phyloP scores from a whole-genome alignment of 2,113 vertebrate genomes.

The Phalacrocorax carbo region DNA sequence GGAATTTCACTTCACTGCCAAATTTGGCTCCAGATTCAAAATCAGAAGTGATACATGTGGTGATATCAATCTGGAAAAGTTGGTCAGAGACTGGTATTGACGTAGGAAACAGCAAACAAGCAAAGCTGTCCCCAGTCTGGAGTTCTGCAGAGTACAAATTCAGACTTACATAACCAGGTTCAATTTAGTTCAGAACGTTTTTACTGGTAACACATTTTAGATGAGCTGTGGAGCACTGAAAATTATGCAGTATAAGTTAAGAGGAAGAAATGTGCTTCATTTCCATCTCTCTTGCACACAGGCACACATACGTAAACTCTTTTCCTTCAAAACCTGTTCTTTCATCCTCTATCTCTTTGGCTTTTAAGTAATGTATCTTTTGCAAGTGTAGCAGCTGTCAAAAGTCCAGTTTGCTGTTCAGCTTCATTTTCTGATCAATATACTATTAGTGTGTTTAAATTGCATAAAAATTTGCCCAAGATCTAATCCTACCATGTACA shows the following conservation, averaged over 20 bases:
- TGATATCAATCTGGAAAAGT: not conserved
- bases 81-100: not conserved
- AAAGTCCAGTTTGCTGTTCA: not conserved
- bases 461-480: not conserved
- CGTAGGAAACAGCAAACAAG: not conserved
- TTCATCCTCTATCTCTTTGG: not conserved
- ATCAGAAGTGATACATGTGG: not conserved
- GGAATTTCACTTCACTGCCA: not conserved
- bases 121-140: not conserved
- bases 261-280: not conserved
- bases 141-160: not conserved
- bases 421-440: not conserved
- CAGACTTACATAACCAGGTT: not conserved
- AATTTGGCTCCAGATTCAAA: not conserved
- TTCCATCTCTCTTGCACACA: not conserved
- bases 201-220: slow-evolving; percentile 7
- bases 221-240: slow-evolving; percentile 10
- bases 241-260: not conserved
- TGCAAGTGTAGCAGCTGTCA: not conserved
- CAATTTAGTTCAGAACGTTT: slow-evolving; percentile 10
- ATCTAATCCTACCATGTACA: not conserved
- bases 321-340: not conserved
- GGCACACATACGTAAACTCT: not conserved
- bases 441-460: not conserved
- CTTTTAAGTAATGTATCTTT: not conserved